phyloP scores from a whole-genome alignment of 2,888 invertebrate genomes.

The Caenorhabditis sp. region DNA sequence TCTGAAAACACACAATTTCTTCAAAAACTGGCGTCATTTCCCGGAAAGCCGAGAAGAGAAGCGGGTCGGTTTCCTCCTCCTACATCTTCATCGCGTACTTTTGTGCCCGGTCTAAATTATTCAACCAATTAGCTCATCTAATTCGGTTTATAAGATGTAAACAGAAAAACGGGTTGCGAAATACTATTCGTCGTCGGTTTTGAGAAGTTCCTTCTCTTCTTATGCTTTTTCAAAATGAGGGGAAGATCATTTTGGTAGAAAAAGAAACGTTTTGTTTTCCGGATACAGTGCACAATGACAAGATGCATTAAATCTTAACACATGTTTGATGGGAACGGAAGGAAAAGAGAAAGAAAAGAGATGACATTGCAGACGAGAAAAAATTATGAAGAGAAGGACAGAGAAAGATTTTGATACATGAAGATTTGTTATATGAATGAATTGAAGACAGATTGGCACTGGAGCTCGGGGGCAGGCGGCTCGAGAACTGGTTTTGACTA shows the following conservation, averaged over 20 bases:
- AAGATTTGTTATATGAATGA: background rate
- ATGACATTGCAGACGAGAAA: constrained; percentile 20
- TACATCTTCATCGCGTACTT: constrained; percentile 46
- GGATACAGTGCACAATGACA: constrained; percentile 51
- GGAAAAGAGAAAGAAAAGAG: constrained; percentile 9
- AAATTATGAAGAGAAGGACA: constrained; percentile 7
- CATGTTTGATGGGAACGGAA: constrained; percentile 5
- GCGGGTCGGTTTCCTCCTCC: constrained; percentile 45
- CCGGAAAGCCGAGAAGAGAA: constrained; percentile 48
- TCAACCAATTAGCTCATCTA: constrained; percentile 65
- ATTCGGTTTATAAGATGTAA: constrained; percentile 64
- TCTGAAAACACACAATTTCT: constrained; percentile 2
- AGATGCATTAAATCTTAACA: constrained; percentile 40
- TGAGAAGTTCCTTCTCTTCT: constrained; percentile 19
- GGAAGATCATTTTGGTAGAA: background rate
- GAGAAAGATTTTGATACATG: constrained; percentile 8
- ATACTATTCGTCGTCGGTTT: constrained; percentile 37
- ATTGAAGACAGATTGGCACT: constrained; percentile 47
- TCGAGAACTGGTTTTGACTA: constrained; percentile 37
- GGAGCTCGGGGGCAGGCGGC: constrained; percentile 39
- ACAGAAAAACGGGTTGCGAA: constrained; percentile 59
- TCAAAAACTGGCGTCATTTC: constrained; percentile 57
- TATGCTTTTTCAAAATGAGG: constrained; percentile 12
- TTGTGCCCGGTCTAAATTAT: constrained; percentile 56
- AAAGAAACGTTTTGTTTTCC: constrained; percentile 14